phyloP scores from a whole-genome alignment of 2,797 vertebrate species.

The Antrozous pallidus region DNA sequence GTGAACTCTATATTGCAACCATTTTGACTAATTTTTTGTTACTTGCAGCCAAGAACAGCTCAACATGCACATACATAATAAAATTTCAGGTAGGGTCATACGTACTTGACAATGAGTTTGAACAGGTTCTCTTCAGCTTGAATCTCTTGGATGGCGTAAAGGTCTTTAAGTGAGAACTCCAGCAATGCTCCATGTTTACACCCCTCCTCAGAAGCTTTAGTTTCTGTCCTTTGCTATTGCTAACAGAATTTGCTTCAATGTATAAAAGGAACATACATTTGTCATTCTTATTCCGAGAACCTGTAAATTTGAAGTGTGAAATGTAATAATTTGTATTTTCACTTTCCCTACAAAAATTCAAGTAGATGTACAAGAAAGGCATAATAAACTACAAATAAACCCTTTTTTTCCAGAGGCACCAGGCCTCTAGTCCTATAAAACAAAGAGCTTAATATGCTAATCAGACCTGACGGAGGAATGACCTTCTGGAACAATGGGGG shows the following conservation, averaged over 20 bases:
- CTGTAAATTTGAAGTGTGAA: constrained; percentile 80
- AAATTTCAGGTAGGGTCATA: constrained; percentile 13
- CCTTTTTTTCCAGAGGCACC: neutral
- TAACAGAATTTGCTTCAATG: constrained; percentile 95
- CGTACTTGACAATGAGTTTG: constrained; percentile 87
- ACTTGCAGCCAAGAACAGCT: neutral
- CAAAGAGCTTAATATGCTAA: too few species aligned
- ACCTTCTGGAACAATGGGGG: too few species aligned
- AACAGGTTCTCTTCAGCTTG: constrained; percentile 91
- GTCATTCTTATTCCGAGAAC: constrained; percentile 92
- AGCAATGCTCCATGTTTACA: constrained; percentile 84
- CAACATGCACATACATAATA: neutral
- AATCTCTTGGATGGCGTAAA: constrained; percentile 97
- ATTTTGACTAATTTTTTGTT: neutral
- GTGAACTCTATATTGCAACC: neutral
- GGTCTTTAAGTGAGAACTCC: constrained; percentile 97
- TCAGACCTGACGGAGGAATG: rapidly evolving
- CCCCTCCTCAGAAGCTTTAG: constrained; percentile 81
- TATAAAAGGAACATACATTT: constrained; percentile 98
- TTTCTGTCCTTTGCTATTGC: constrained; percentile 94
- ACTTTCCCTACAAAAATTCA: constrained; percentile 3
- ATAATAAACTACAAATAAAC: constrained; percentile 15
- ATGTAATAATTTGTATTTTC: neutral
- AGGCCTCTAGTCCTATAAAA: too few species aligned
- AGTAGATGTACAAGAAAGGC: constrained; percentile 34